Evolutionary conservation across 2,797 vertebrate genomes (phyloP), one percentile per base, ranked within the genome.

Genomic region (Synanceia verrucosa): DNA sequence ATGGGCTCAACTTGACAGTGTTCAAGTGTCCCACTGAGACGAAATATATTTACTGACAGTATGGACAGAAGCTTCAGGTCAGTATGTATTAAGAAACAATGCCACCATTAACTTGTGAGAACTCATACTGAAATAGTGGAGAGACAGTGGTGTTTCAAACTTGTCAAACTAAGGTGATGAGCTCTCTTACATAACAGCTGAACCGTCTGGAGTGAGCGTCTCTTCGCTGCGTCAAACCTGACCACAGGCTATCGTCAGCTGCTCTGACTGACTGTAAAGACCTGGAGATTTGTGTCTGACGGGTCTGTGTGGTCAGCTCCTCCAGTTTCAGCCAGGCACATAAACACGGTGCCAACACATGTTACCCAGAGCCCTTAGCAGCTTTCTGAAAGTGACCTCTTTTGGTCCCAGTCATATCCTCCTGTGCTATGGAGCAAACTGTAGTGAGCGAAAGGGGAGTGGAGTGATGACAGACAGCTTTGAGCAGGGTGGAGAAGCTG

Each of bases 321-420:
- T 78, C 48, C 0, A 44, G 58, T 82, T 76, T 75, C 83, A 74
- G 67, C 21, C 53, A 50, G 55, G 67, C 67, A 36, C 60, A 59
- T 46, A 23, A 62, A 65, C 52, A 46, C 13, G 0, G 34, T 21
- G 26, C 39, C 0, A 2, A 62, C 14, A 16, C 5, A 44, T 52
- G 26, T 37, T 9, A 14, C 47, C n/a, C 37, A 7, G 12, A 58
- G 58, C 4, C 10, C n/a, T 24, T 36, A 47, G n/a, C 19, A 9
- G 9, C 31, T 41, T 55, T 31, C 10, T 36, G 9, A 50, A 65
- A 24, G 41, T 48, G 24, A 31, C 10, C 19, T 26, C 51, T n/a
- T 36, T 43, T 9, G 0, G 10, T 10, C 65, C 21, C 13, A 4
- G 1, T 36, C 13, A 12, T 12, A 64, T 13, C 2, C 2, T 18